phyloP scores from a whole-genome alignment of 2,113 vertebrate genomes.

The Myotis lucifugus region DNA sequence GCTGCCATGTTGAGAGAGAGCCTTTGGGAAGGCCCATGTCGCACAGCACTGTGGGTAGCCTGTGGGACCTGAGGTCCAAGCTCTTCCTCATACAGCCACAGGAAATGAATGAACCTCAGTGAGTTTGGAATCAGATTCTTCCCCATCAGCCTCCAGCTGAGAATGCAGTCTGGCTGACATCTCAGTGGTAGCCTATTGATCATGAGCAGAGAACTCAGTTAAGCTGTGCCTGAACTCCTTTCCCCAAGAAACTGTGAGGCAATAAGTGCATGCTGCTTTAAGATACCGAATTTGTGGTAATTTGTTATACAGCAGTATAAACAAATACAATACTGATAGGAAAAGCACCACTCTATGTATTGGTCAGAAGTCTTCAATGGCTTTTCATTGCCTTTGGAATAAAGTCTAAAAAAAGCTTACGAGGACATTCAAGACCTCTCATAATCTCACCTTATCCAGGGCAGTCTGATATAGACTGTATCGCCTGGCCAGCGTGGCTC shows the following conservation, averaged over 20 bases:
- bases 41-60: background rate
- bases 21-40: background rate
- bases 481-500: no score
- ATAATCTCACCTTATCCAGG: background rate
- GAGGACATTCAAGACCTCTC: background rate
- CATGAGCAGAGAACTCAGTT: background rate
- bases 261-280: background rate
- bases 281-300: background rate
- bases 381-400: conserved; percentile 36
- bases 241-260: background rate
- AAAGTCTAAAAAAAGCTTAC: background rate
- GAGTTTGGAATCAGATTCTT: background rate
- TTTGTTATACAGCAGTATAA: background rate
- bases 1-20: background rate
- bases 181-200: background rate
- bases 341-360: background rate
- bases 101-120: background rate
- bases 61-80: background rate
- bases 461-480: background rate
- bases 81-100: background rate
- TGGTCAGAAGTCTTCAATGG: background rate
- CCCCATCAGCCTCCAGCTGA: background rate
- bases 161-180: background rate
- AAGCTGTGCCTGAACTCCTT: background rate
- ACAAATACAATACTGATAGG: background rate